Conservation (phyloP, 2,113 vertebrate species). For the Eptatretus burgeri region DNA sequence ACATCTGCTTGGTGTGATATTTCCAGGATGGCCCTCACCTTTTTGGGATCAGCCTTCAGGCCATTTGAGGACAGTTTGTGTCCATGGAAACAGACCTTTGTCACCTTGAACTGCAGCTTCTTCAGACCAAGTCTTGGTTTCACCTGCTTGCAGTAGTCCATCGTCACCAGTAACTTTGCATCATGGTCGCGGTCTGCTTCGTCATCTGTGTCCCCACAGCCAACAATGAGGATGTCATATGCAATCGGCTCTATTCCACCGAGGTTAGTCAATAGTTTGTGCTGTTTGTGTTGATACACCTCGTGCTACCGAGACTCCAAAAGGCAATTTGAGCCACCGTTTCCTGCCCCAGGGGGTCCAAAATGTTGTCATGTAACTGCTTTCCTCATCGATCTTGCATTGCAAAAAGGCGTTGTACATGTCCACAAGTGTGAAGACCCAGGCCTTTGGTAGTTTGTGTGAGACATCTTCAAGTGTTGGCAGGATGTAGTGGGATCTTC, state of each 20-base stretch:
- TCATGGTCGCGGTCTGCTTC: not conserved
- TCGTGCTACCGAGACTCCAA: not conserved
- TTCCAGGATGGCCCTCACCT: not conserved
- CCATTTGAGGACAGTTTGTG: constrained; percentile 1
- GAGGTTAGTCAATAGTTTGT: not conserved
- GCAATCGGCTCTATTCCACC: not conserved
- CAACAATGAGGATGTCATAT: not conserved
- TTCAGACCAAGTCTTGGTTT: constrained; percentile 9
- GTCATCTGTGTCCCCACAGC: not conserved
- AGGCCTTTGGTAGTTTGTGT: not conserved
- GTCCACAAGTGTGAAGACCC: not conserved
- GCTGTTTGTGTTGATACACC: not conserved
- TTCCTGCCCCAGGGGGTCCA: constrained; percentile 3
- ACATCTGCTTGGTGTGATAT: not conserved
- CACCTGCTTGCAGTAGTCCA: constrained; percentile 6
- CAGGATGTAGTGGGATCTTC: not conserved
- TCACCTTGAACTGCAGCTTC: constrained; percentile 10
- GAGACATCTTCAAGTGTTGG: not conserved
- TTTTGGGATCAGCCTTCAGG: constrained; percentile 6
- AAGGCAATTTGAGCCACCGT: not conserved
- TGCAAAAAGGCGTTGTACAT: not conserved
- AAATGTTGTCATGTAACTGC: not conserved
- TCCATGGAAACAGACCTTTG: constrained; percentile 7
- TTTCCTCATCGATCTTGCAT: not conserved
- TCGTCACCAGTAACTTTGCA: not conserved